These are phyloP conservation scores for Halictus ligatus DNA, from an alignment of 2,888 invertebrate species.

Conservation along the genomic window DNA sequence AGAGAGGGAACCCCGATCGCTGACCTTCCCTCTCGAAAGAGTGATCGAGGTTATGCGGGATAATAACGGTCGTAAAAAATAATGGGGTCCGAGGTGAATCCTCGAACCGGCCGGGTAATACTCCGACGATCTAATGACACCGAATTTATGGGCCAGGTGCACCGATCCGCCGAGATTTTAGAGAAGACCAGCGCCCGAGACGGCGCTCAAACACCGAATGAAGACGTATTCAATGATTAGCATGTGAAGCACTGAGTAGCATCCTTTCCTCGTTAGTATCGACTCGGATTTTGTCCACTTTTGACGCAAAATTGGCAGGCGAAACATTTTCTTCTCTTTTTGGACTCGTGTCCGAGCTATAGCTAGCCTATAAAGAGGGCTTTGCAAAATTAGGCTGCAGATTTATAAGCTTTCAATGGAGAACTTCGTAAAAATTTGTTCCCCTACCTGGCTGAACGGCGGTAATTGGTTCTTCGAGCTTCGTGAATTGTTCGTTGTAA, in stretches of 20 bases:
- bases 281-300: neutral
- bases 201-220: neutral
- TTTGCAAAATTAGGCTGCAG: neutral
- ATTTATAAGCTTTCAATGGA: neutral
- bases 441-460: neutral
- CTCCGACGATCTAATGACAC: constrained; percentile 48
- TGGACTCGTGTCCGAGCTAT: no score
- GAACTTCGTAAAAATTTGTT: neutral
- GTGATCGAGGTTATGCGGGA: constrained; percentile 47
- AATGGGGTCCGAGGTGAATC: constrained; percentile 49
- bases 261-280: neutral
- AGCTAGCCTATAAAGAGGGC: no score
- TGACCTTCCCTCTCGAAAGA: constrained; percentile 41
- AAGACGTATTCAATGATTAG: constrained; percentile 1
- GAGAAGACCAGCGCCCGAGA: neutral
- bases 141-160: constrained; percentile 52
- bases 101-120: constrained; percentile 41
- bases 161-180: constrained; percentile 24
- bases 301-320: neutral
- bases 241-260: neutral
- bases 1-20: constrained; percentile 27
- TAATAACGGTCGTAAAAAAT: constrained; percentile 61
- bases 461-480: neutral
- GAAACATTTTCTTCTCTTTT: no score
- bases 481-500: neutral